A percentile compares a stretch with the other conserved stretches of the same genome.
Evolutionary conservation across 2,797 vertebrate species (phyloP).

Genomic region (Capromys pilorides): DNA sequence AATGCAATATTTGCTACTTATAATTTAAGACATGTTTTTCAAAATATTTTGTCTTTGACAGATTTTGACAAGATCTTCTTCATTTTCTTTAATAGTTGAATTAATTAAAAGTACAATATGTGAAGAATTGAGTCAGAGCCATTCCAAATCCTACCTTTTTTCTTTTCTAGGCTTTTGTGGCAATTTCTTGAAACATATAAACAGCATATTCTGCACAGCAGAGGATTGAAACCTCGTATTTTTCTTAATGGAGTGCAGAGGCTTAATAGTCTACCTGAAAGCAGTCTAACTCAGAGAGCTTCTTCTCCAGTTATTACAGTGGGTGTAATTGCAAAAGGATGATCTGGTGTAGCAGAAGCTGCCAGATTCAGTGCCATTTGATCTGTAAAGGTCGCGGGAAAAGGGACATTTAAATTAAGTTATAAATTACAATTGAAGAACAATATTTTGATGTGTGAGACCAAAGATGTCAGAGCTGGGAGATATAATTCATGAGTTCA

Average conservation of each 20-base stretch:
- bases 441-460: conserved; percentile 89
- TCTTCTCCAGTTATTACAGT: conserved; percentile 75
- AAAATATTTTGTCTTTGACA: conserved; percentile 1
- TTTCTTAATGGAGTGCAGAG: conserved; percentile 78
- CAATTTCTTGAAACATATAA: neutral
- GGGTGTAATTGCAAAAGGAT: conserved; percentile 83
- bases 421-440: conserved; percentile 90
- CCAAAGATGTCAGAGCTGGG: conserved; percentile 86
- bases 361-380: conserved; percentile 83
- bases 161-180: conserved; percentile 33
- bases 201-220: conserved; percentile 61
- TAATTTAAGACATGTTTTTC: neutral
- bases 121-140: neutral
- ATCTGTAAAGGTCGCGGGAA: conserved; percentile 86
- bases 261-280: conserved; percentile 76
- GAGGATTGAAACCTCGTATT: conserved; percentile 63
- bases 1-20: conserved; percentile 5
- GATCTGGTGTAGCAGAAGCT: conserved; percentile 79
- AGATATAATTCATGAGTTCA: conserved; percentile 90
- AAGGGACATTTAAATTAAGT: conserved; percentile 88
- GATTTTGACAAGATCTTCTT: neutral
- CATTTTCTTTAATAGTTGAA: conserved; percentile 10
- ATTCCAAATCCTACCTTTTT: neutral
- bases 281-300: conserved; percentile 68
- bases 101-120: neutral